These are phyloP conservation scores for Peromyscus leucopus DNA, from an alignment of 2,113 vertebrate genomes.

Conservation along the genomic window DNA sequence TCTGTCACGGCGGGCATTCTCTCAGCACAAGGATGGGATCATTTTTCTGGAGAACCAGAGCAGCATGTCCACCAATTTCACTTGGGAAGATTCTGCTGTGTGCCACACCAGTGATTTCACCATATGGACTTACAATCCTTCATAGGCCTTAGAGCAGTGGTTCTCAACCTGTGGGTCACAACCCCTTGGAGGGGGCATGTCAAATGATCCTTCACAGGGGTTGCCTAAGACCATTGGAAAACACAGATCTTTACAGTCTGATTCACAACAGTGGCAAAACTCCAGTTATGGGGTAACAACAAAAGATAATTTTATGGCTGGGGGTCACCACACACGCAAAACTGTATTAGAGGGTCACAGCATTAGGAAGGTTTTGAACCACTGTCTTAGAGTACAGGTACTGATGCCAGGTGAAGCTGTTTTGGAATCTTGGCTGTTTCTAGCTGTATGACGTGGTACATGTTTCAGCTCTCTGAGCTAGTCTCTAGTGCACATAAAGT, in stretches of 20 bases:
- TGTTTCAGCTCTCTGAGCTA: background rate
- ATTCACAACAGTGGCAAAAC: background rate
- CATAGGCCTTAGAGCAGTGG: too few relatives aligned
- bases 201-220: background rate
- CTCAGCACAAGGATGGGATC: background rate
- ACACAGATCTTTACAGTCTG: background rate
- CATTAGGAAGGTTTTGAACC: background rate
- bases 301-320: background rate
- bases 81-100: background rate
- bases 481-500: background rate
- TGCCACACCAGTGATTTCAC: background rate
- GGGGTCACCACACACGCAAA: background rate
- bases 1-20: background rate
- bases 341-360: background rate
- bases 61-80: background rate
- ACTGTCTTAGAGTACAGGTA: fast-evolving
- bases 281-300: background rate
- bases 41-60: background rate
- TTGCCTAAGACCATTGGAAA: background rate
- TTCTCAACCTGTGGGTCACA: background rate
- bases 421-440: background rate
- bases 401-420: background rate
- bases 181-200: background rate
- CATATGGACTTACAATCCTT: background rate
- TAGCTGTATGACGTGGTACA: background rate